Evolutionary conservation across 2,888 invertebrate genomes (phyloP).

Genomic region (Heteromurus nitidus): DNA sequence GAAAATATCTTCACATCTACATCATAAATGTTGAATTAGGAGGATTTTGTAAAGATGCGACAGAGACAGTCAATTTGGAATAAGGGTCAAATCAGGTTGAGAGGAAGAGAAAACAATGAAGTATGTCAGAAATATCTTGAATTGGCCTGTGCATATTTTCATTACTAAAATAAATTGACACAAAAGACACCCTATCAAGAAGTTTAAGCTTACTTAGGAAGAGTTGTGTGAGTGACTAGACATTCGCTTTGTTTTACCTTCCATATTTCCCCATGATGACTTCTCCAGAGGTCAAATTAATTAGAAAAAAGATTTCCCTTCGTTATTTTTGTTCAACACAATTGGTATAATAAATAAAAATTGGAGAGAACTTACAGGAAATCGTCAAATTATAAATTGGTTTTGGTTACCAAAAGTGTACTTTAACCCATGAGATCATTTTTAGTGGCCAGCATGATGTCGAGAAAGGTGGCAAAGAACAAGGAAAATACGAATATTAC

Average conservation of each 20-base stretch:
- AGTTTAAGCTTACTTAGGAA: conserved; percentile 67
- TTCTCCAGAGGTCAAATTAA: conserved; percentile 74
- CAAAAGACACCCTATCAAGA: conserved; percentile 57
- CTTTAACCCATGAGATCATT: conserved; percentile 62
- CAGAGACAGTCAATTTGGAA: neutral
- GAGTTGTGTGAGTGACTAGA: conserved; percentile 72
- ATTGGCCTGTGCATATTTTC: conserved; percentile 17
- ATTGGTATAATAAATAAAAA: conserved; percentile 66
- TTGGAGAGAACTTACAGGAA: conserved; percentile 68
- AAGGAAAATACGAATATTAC: conserved; percentile 63
- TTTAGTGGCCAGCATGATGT: conserved; percentile 59
- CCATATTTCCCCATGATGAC: conserved; percentile 73
- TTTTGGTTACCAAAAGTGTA: conserved; percentile 59
- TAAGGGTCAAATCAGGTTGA: conserved; percentile 16
- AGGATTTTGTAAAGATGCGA: neutral
- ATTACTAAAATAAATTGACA: conserved; percentile 40
- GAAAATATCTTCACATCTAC: neutral
- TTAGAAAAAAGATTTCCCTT: conserved; percentile 73
- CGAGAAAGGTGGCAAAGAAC: conserved; percentile 67
- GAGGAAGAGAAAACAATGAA: conserved; percentile 18
- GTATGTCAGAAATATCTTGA: conserved; percentile 25
- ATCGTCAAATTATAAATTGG: conserved; percentile 61
- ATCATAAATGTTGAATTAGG: neutral
- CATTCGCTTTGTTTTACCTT: conserved; percentile 73
- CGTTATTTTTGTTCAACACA: conserved; percentile 69